Percentiles rank a stretch among this genome's conserved stretches.
These are phyloP conservation scores for Chelmon rostratus DNA, from an alignment of 2,797 vertebrate genomes.

Conservation along the genomic window DNA sequence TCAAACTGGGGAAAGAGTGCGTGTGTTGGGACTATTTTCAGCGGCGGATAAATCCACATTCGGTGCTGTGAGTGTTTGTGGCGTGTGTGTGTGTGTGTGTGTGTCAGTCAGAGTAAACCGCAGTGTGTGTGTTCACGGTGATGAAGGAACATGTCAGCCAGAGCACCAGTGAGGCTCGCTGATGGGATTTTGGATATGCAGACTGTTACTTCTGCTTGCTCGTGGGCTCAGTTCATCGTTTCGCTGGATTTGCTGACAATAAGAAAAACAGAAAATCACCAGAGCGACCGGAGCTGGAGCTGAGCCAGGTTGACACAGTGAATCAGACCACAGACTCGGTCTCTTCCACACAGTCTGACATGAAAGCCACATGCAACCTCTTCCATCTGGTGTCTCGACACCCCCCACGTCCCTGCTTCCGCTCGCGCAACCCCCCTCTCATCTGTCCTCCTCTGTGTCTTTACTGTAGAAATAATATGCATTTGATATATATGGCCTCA, in stretches of 20 bases:
- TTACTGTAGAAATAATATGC: not conserved
- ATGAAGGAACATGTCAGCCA: no score
- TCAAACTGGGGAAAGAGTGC: not conserved
- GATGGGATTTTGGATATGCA: no score
- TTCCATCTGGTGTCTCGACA: constrained; percentile 64
- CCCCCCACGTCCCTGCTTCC: constrained; percentile 18
- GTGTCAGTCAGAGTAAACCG: not conserved
- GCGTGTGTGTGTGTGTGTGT: not conserved
- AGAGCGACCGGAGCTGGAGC: no score
- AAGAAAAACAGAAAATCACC: no score
- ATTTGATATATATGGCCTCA: not conserved
- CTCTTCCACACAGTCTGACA: constrained; percentile 45
- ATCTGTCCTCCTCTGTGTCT: constrained; percentile 10
- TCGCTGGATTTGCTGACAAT: no score
- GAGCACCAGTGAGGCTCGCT: not conserved
- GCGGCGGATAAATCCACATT: not conserved
- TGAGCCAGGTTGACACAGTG: no score
- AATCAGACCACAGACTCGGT: not conserved
- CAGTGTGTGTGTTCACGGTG: not conserved
- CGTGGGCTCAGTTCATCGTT: no score
- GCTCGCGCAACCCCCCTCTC: not conserved
- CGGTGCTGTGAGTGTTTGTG: not conserved
- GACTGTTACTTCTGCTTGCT: no score
- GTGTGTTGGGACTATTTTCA: not conserved
- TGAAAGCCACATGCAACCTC: constrained; percentile 49